These are phyloP conservation scores for Diphyllodes magnificus DNA, from an alignment of 2,113 vertebrate genomes.

Conservation along the genomic window DNA sequence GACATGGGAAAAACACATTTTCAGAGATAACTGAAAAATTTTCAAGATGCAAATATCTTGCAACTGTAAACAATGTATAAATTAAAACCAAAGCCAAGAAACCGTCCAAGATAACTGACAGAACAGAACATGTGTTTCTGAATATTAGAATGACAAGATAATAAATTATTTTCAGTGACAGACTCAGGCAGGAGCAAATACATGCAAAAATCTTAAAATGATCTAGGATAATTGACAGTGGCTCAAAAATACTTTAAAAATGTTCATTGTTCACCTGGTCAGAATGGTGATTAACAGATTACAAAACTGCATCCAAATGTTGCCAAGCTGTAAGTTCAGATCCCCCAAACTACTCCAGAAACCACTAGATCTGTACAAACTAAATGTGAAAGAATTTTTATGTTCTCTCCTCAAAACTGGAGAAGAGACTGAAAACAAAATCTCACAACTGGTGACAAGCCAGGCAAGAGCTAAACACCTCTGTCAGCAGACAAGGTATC, in stretches of 20 bases:
- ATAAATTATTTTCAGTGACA: neutral
- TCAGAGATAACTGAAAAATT: neutral
- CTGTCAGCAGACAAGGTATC: neutral
- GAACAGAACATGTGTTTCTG: neutral
- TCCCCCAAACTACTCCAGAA: neutral
- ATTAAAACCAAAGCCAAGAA: conserved; percentile 1
- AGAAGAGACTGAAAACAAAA: neutral
- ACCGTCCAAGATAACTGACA: neutral
- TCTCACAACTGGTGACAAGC: neutral
- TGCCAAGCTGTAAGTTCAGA: neutral
- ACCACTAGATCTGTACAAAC: neutral
- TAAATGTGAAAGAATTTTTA: neutral
- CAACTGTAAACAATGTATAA: neutral
- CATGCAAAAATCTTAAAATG: neutral
- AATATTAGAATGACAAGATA: neutral
- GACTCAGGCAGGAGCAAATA: neutral
- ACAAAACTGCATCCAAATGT: neutral
- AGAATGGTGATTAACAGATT: neutral
- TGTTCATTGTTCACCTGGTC: neutral
- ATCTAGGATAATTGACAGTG: neutral
- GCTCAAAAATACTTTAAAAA: neutral
- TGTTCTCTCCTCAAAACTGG: neutral
- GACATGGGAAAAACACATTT: neutral
- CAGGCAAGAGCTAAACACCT: neutral
- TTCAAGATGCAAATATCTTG: neutral